Evolutionary conservation across 2,888 invertebrate species (phyloP).

Genomic region (Mythimna loreyi): DNA sequence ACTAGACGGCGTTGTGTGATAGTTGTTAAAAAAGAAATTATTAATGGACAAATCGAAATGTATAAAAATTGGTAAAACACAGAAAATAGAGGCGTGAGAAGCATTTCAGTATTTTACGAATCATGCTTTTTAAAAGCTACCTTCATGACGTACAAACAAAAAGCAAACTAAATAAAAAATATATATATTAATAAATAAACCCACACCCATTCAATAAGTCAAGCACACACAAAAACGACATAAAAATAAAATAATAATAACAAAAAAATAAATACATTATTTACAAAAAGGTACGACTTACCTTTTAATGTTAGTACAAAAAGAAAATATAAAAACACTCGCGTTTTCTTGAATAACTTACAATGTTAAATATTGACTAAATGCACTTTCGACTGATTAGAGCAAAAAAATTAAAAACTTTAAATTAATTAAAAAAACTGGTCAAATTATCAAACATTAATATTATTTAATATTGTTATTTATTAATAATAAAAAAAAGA

Average conservation of each 20-base stretch:
- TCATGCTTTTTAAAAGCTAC: conserved; percentile 1
- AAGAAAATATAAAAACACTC: conserved; percentile 40
- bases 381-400: conserved; percentile 15
- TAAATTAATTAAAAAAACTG: no score
- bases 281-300: conserved; percentile 58
- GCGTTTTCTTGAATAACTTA: conserved; percentile 25
- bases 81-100: neutral
- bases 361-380: conserved; percentile 1
- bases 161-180: neutral
- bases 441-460: no score
- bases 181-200: neutral
- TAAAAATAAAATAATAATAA: conserved; percentile 1
- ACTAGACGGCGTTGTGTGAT: no score
- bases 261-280: conserved; percentile 35
- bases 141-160: conserved; percentile 1
- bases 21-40: no score
- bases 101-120: neutral
- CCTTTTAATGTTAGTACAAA: conserved; percentile 42
- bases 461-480: no score
- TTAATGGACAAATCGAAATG: no score
- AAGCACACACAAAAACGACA: conserved; percentile 9
- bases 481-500: no score
- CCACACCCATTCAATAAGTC: conserved; percentile 9
- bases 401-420: neutral
- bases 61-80: no score